phyloP scores from a whole-genome alignment of 2,797 vertebrate genomes.

The Chromobotia macracanthus region DNA sequence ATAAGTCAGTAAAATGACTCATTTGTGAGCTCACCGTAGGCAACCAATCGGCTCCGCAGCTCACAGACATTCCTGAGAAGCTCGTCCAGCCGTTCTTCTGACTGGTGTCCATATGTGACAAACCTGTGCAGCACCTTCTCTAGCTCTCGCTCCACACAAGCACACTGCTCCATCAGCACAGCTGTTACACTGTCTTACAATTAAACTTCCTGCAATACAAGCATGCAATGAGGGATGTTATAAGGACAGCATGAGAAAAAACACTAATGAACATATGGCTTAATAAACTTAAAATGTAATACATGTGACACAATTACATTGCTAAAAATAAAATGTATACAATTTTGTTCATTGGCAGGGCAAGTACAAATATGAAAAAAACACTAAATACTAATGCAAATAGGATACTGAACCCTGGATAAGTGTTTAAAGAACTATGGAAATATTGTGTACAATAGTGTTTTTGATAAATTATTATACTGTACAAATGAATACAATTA shows the following conservation, averaged over 20 bases:
- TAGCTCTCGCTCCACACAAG: conserved; percentile 89
- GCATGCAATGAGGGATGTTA: too few relatives aligned
- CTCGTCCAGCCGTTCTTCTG: conserved; percentile 88
- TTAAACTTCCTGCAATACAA: not conserved
- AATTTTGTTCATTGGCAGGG: too few relatives aligned
- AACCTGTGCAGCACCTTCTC: conserved; percentile 92
- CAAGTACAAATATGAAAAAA: too few relatives aligned
- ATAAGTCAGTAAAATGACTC: not conserved
- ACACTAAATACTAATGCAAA: too few relatives aligned
- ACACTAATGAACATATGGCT: too few relatives aligned
- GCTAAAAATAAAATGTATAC: too few relatives aligned
- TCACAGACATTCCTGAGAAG: conserved; percentile 85
- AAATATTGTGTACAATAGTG: not conserved
- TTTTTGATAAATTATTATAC: not conserved
- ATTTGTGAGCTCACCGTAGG: conserved; percentile 75
- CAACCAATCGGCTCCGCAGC: conserved; percentile 84
- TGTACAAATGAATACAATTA: not conserved
- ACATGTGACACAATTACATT: too few relatives aligned
- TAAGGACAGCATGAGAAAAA: too few relatives aligned
- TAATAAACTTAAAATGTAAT: too few relatives aligned
- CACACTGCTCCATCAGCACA: conserved; percentile 87
- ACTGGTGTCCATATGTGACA: conserved; percentile 87
- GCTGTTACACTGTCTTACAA: conserved; percentile 31
- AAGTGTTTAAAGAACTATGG: not conserved
- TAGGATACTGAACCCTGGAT: not conserved